Base-by-base conservation (phyloP, 1,140 invertebrate species). In the Hycleus cichorii region DNA sequence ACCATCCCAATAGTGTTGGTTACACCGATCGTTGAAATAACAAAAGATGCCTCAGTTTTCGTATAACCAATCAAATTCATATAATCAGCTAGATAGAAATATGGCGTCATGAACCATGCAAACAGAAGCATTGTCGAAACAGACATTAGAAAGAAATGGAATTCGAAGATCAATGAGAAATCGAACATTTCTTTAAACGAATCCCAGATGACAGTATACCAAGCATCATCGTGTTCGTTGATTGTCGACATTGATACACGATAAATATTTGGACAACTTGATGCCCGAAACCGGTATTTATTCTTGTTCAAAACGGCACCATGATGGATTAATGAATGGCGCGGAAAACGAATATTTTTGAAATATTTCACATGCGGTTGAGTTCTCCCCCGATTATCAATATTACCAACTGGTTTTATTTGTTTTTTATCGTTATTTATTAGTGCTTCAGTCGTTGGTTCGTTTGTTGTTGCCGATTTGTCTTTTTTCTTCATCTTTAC, bases 231-330 rank as follows among this genome's bases (percentile, higher is more conserved):
- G 66, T 88, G 83, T 69, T 88, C 84, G 27, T 85, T 83, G 18
- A 93, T 82, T 1, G 90, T 91, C 7, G 88, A 88, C 84, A 93
- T 93, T 0, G 90, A 93, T 70, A 93, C 93, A 63, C 87, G 82
- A 70, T 91, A 93, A 67, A 95, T 93, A 74, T 94, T 86, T 1
- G 91, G 91, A 74, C 90, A 93, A 12, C 90, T 93, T 0, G 90
- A 93, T 6, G 91, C 90, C 46, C 90, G 81, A 54, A 93, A 75
- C 47, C 87, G 80, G 73, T 94, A 94, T 52, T 86, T 81, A 58
- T 85, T 83, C 49, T 89, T 84, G 72, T 90, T 90, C 27, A 91
- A 74, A 74, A 90, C 87, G 1, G 89, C 89, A 44, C 87, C 88
- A 59, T 91, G 83, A 73, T 91, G 89, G 68, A 88, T 90, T 39